A percentile compares a stretch with the other conserved stretches of the same genome.
These are phyloP conservation scores for Penaeus indicus DNA, from an alignment of 1,140 invertebrate species.

Conservation along the genomic window DNA sequence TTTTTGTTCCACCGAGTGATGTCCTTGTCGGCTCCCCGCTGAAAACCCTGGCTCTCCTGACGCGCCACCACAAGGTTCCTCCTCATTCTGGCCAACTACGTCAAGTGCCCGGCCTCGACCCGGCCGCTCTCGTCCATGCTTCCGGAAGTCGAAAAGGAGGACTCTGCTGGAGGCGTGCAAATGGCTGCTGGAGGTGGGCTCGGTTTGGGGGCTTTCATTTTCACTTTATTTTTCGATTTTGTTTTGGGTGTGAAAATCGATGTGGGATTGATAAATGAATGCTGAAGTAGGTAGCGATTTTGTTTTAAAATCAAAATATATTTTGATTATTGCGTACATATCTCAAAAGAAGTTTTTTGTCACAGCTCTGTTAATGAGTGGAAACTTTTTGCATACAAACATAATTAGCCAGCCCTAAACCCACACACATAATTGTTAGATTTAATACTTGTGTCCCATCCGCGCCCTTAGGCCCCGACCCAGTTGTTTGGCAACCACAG, in stretches of 20 bases:
- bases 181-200: conserved; percentile 48
- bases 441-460: not conserved
- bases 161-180: conserved; percentile 48
- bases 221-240: not conserved
- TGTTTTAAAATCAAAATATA: too few relatives aligned
- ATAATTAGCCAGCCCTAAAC: too few relatives aligned
- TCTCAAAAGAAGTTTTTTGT: too few relatives aligned
- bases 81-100: conserved; percentile 77
- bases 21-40: conserved; percentile 70
- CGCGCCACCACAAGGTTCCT: conserved; percentile 70
- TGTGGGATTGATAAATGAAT: too few relatives aligned
- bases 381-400: too few relatives aligned
- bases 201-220: not conserved
- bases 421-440: too few relatives aligned
- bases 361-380: too few relatives aligned
- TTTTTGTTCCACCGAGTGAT: conserved; percentile 69
- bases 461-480: conserved; percentile 41
- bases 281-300: too few relatives aligned
- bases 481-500: conserved; percentile 56
- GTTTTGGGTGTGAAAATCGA: not conserved
- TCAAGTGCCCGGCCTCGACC: conserved; percentile 75
- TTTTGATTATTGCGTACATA: too few relatives aligned
- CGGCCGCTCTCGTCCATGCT: conserved; percentile 59
- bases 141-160: conserved; percentile 34
- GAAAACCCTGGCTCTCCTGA: conserved; percentile 70